Base-by-base conservation (phyloP, 1,140 invertebrate genomes). In the Akabosia matsudoensis region DNA sequence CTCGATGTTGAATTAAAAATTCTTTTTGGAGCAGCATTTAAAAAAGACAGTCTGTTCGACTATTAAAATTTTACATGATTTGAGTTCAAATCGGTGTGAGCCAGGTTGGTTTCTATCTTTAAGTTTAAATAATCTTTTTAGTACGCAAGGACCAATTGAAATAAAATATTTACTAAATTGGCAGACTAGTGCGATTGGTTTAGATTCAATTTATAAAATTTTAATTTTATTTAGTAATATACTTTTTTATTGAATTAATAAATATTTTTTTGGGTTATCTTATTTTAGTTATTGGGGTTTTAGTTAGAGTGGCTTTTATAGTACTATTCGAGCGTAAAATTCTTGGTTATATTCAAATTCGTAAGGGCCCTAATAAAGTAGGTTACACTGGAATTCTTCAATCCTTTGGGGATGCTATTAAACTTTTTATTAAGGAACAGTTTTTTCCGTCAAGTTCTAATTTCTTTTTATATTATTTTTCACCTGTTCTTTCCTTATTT, bases 391-490 rank as follows among this genome's bases (percentile, higher is more conserved):
- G 90, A 22, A 80, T 90, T 83, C 83, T 88, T 80, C 90, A 91
- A 82, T 88, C 89, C 84, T 88, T 91, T 87, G 84, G 84, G 79
- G 89, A 91, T 88, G 89, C 86, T 74, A 86, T 90, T 85, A 91
- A 90, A 83, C 86, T 90, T 83, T 88, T 91, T 87, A 84, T 82
- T 82, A 90, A 89, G 79, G 87, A 90, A 84, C 84, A 84, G 82
- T 83, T 83, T 82, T 85, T 85, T 83, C 85, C 85, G 30, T 72
- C 82, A 75, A 81, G 83, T 79, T 85, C 84, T 54, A 88, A 89
- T 86, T 85, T 84, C 83, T 78, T 86, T 81, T 81, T 83, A 80
- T 89, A 87, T 87, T 87, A 85, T 85, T 85, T 87, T 83, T 86
- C 84, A 85, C 89, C 88, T 82, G 83, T 88, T 83, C 81, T 89